These are phyloP conservation scores for Limonius californicus DNA, from an alignment of 1,140 invertebrate species.

Conservation along the genomic window DNA sequence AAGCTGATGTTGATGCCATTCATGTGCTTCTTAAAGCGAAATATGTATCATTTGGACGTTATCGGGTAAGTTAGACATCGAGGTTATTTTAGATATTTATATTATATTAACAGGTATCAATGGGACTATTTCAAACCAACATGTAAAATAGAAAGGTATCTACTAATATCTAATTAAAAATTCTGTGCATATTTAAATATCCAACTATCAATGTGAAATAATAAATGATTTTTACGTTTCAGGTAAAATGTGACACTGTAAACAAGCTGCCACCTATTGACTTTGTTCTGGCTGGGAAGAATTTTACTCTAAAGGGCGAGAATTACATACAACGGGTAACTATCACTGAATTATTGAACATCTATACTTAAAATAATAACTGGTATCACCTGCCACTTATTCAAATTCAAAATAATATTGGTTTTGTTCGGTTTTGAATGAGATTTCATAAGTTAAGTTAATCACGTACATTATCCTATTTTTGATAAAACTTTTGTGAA, in stretches of 20 bases:
- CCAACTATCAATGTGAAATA: too few relatives aligned
- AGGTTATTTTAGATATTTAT: neutral
- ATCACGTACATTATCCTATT: too few relatives aligned
- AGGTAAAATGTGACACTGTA: constrained; percentile 47
- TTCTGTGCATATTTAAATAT: too few relatives aligned
- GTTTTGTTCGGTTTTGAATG: too few relatives aligned
- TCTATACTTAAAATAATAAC: too few relatives aligned
- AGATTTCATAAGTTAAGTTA: too few relatives aligned
- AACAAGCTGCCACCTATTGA: constrained; percentile 41
- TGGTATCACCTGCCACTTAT: too few relatives aligned
- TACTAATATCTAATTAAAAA: constrained; percentile 1
- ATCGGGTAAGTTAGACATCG: constrained; percentile 46
- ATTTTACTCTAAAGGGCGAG: constrained; percentile 39
- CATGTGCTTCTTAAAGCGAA: constrained; percentile 67
- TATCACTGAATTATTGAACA: too few relatives aligned
- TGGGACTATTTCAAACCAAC: constrained; percentile 5
- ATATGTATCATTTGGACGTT: constrained; percentile 59
- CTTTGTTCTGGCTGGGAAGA: constrained; percentile 39
- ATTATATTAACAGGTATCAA: too few relatives aligned
- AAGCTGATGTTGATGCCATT: constrained; percentile 59
- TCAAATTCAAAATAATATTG: too few relatives aligned
- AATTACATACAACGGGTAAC: constrained; percentile 42
- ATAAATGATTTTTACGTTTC: constrained; percentile 24
- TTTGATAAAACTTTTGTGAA: too few relatives aligned
- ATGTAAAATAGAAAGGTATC: constrained; percentile 16